phyloP scores from a whole-genome alignment of 1,140 invertebrate species.

The Mycetomoellerius zeteki region DNA sequence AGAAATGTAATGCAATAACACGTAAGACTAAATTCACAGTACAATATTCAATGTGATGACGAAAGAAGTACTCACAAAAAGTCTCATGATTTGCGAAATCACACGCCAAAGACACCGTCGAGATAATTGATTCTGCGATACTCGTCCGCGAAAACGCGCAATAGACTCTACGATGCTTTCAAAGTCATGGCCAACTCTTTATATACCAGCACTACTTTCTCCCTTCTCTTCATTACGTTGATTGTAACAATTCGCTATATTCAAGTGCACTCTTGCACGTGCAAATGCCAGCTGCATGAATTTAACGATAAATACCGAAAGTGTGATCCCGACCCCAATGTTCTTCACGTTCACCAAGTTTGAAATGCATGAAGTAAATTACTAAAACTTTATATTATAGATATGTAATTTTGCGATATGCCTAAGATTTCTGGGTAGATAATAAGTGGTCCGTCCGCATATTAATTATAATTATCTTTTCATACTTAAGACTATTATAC shows the following conservation, averaged over 20 bases:
- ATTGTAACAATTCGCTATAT: slow-evolving; percentile 55
- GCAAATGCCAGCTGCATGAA: background rate
- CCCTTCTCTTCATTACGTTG: slow-evolving; percentile 82
- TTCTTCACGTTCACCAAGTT: slow-evolving; percentile 12
- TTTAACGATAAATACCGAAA: slow-evolving; percentile 15
- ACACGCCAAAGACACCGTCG: slow-evolving; percentile 58
- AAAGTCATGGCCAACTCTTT: slow-evolving; percentile 86
- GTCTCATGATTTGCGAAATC: slow-evolving; percentile 76
- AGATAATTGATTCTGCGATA: slow-evolving; percentile 42
- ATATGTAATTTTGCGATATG: slow-evolving; percentile 12
- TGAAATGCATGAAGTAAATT: slow-evolving; percentile 23
- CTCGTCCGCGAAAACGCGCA: slow-evolving; percentile 31
- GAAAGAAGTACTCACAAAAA: slow-evolving; percentile 80
- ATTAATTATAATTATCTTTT: slow-evolving; percentile 51
- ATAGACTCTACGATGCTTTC: slow-evolving; percentile 81
- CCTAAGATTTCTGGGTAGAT: background rate
- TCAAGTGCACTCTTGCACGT: slow-evolving; percentile 16
- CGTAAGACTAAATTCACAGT: background rate
- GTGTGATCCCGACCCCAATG: background rate
- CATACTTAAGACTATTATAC: background rate
- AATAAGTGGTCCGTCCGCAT: slow-evolving; percentile 2
- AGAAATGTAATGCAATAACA: background rate
- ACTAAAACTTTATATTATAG: background rate
- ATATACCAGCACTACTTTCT: slow-evolving; percentile 86
- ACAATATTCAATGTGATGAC: background rate